A percentile compares a stretch with the other conserved stretches of the same genome.
Conservation (phyloP, 1,140 invertebrate genomes). For the Monochamus saltuarius region DNA sequence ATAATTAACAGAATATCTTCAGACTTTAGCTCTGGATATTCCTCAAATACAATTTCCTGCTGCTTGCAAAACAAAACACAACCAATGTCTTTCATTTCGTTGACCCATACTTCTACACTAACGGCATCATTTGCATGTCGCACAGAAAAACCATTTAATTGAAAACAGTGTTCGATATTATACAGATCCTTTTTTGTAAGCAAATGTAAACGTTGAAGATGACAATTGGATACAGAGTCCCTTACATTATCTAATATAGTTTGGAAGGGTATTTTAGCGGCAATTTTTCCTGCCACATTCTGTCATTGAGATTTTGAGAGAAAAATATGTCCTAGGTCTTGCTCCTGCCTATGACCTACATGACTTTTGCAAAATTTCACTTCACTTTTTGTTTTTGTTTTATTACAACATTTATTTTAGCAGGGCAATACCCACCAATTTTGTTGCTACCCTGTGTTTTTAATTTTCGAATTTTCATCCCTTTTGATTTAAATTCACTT, state of each 20-base stretch:
- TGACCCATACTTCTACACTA: conserved; percentile 15
- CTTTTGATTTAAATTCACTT: no score
- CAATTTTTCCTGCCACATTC: background rate
- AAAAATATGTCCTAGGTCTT: conserved; percentile 21
- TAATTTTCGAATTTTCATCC: conserved; percentile 8
- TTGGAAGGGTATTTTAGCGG: conserved; percentile 8
- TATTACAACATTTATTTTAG: background rate
- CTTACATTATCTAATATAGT: conserved; percentile 14
- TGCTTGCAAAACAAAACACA: conserved; percentile 15
- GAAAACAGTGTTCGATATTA: conserved; percentile 13
- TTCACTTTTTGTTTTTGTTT: background rate
- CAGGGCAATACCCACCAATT: conserved; percentile 21
- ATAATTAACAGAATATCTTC: conserved; percentile 11
- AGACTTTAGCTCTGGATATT: conserved; percentile 7
- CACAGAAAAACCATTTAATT: conserved; percentile 3
- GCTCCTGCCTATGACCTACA: conserved; percentile 19
- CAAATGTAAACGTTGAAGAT: background rate
- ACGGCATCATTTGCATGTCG: conserved; percentile 6
- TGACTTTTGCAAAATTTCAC: conserved; percentile 5
- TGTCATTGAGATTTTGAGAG: conserved; percentile 4
- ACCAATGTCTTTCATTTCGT: conserved; percentile 1
- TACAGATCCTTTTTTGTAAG: conserved; percentile 17
- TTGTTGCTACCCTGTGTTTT: conserved; percentile 22
- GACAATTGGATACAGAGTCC: background rate
- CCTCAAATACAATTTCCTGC: conserved; percentile 3